These are phyloP conservation scores for Ceratotherium simum DNA, from an alignment of 2,113 vertebrate genomes.

Conservation along the genomic window DNA sequence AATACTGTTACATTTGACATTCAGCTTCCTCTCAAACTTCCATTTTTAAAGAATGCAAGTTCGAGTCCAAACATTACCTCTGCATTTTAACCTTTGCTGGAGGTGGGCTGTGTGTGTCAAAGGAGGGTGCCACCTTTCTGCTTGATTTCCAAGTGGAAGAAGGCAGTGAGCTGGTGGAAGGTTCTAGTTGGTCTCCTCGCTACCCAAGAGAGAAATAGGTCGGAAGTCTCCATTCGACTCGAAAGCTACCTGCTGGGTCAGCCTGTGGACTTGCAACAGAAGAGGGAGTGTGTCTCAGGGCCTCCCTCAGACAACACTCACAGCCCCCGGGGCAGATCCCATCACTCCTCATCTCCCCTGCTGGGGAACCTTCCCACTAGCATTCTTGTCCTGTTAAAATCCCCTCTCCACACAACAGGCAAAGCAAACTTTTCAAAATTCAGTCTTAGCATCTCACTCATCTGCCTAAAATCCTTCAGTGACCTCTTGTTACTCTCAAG, in stretches of 20 bases:
- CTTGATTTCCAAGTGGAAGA: neutral
- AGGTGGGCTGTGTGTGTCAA: accelerated
- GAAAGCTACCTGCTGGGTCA: too few species aligned
- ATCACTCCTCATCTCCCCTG: accelerated
- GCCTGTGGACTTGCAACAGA: accelerated
- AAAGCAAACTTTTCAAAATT: neutral
- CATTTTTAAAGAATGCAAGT: neutral
- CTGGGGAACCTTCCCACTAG: neutral
- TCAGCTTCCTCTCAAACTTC: neutral
- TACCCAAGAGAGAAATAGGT: accelerated
- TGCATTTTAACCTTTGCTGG: neutral
- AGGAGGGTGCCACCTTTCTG: accelerated
- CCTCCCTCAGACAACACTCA: accelerated
- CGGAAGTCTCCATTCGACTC: neutral
- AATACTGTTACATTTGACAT: neutral
- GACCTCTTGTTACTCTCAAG: neutral
- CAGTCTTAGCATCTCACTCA: accelerated
- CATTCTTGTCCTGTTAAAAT: too few species aligned
- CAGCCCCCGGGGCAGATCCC: accelerated
- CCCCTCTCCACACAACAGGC: neutral
- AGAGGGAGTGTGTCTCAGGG: accelerated
- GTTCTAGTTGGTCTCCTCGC: neutral
- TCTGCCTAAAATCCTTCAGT: accelerated
- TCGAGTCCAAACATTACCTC: accelerated
- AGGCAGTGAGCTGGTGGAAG: accelerated